Evolutionary conservation across 2,888 invertebrate genomes (phyloP).

Genomic region (Erpobdella octoculata): DNA sequence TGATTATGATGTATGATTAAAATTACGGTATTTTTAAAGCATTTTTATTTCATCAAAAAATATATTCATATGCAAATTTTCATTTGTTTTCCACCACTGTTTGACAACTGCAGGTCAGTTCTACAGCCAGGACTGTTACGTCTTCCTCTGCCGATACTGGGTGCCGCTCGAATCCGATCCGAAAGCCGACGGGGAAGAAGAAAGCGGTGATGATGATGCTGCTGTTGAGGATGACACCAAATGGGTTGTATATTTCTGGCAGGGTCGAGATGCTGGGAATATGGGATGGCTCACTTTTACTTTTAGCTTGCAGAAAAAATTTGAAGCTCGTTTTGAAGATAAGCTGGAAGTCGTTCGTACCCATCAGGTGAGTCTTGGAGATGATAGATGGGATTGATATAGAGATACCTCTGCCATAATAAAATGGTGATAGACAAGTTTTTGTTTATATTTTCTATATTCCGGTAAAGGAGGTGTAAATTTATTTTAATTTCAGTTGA

Average conservation of each 20-base stretch:
- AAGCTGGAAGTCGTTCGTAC: slow-evolving; percentile 88
- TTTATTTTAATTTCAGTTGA: too few species aligned
- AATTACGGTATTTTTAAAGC: not conserved
- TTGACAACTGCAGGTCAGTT: slow-evolving; percentile 63
- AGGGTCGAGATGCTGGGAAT: slow-evolving; percentile 81
- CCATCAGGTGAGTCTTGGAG: slow-evolving; percentile 60
- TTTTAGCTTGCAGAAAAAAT: slow-evolving; percentile 85
- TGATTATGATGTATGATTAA: not conserved
- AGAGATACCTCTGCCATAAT: too few species aligned
- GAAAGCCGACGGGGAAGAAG: slow-evolving; percentile 59
- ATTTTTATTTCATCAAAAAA: not conserved
- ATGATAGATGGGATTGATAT: not conserved
- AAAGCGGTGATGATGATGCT: slow-evolving; percentile 56
- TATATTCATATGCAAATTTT: too few species aligned
- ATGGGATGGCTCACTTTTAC: slow-evolving; percentile 99
- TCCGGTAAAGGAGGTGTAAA: too few species aligned
- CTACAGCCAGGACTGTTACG: slow-evolving; percentile 90
- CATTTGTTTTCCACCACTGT: too few species aligned
- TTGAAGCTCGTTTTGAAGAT: slow-evolving; percentile 76
- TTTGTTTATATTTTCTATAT: too few species aligned
- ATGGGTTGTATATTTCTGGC: slow-evolving; percentile 99
- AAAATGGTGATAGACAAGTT: too few species aligned
- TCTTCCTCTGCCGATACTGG: slow-evolving; percentile 93
- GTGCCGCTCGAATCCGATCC: slow-evolving; percentile 61
- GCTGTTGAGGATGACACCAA: slow-evolving; percentile 66